Conservation (phyloP, 2,888 invertebrate species). For the Cosmia pyralina region DNA sequence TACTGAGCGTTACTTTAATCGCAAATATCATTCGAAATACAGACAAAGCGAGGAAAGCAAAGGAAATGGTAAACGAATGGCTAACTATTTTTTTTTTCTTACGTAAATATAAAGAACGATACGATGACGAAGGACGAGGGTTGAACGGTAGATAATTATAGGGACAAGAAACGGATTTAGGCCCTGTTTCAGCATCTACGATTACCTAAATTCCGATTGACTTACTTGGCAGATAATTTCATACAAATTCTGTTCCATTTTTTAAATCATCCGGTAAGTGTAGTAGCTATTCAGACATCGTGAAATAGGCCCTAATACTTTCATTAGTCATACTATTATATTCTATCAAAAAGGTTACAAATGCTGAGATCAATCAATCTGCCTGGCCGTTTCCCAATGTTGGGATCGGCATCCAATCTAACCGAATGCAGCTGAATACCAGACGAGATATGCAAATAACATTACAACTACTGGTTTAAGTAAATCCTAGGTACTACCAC, state of each 20-base stretch:
- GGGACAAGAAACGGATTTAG: background rate
- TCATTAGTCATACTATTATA: background rate
- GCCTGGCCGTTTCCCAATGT: too few species aligned
- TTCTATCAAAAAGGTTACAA: background rate
- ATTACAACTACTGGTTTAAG: background rate
- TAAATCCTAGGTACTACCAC: background rate
- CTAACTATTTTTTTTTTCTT: conserved; percentile 14
- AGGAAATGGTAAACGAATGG: background rate
- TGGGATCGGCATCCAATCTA: too few species aligned
- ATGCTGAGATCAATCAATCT: background rate
- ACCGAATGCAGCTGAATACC: too few species aligned
- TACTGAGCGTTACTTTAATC: conserved; percentile 8
- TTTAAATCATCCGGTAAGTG: too few species aligned
- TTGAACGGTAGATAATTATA: background rate
- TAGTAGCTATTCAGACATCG: too few species aligned
- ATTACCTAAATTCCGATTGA: too few species aligned
- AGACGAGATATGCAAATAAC: background rate
- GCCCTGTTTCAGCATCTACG: too few species aligned
- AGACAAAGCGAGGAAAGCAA: background rate
- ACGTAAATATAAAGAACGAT: background rate
- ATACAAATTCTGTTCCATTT: too few species aligned
- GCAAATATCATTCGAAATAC: conserved; percentile 6
- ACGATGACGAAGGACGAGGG: too few species aligned
- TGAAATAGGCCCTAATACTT: too few species aligned
- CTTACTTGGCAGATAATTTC: too few species aligned